Base-by-base conservation (phyloP, 2,797 vertebrate genomes). In the Babyrousa celebensis region DNA sequence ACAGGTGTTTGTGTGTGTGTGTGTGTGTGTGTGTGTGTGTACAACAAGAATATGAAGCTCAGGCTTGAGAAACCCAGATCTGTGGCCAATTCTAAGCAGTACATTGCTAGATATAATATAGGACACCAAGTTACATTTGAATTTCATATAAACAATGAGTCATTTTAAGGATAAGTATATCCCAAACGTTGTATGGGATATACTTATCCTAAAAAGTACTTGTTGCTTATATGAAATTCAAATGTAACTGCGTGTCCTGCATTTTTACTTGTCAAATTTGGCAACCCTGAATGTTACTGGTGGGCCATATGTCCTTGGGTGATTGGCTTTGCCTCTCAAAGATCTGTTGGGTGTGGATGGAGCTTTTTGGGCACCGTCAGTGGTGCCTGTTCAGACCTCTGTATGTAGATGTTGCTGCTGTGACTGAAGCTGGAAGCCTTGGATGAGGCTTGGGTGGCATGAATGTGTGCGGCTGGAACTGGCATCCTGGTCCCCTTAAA, bases 321-420 rank as follows among this genome's bases (percentile, higher is more conserved):
- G 36, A 23, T 1, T 2, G 48, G 25, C 15, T 63, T 56, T 43
- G 27, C 40, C 21, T 4, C 20, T 52, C 12, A 12, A 60, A 56
- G 40, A 40, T 15, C 21, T 8, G 40, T 36, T 21, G 29, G 54
- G 18, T 72, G 56, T 36, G 29, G 8, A 16, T 1, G 12, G 56
- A 27, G 3, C n/a, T 12, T 5, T 18, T 2, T 56, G 78, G 63
- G 65, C 29, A 48, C 23, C 0, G 0, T 54, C 29, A 1, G 3
- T 3, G 25, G 2, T 3, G 3, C 3, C 68, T 67, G 12, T n/a
- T 10, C 23, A 20, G 4, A 29, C 3, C 83, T 71, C 48, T 72
- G n/a, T 52, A 1, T 36, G 1, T 43, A 25, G 27, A 29, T 21
- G 36, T 48, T 10, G 4, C 12, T 5, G 68, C 23, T 23, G 29